phyloP scores from a whole-genome alignment of 2,797 vertebrate genomes.

The Nyctibius grandis region DNA sequence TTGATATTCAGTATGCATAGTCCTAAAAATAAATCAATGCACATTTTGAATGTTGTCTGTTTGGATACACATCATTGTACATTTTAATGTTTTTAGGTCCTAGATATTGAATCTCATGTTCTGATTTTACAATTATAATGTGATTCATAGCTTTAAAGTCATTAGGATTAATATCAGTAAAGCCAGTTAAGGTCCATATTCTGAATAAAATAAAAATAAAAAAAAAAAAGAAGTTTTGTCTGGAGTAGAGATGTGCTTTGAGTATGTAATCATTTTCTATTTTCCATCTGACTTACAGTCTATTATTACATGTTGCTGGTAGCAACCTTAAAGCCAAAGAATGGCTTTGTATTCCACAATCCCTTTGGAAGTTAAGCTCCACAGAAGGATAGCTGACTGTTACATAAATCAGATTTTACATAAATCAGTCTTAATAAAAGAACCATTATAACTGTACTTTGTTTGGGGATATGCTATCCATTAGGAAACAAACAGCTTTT shows the following conservation, averaged over 20 bases:
- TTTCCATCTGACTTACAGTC: not conserved
- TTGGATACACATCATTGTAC: not conserved
- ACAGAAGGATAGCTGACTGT: not conserved
- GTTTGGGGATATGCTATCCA: not conserved
- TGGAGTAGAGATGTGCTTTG: not conserved
- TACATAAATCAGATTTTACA: constrained; percentile 39
- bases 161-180: not conserved
- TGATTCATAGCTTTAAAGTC: not conserved
- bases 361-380: constrained; percentile 1
- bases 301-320: constrained; percentile 46
- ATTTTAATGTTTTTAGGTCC: not conserved
- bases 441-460: not conserved
- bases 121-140: not conserved
- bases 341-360: constrained; percentile 10
- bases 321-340: constrained; percentile 49
- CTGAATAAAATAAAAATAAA: not conserved
- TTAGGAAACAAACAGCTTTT: not conserved
- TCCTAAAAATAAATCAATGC: constrained; percentile 26
- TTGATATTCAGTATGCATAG: constrained; percentile 1
- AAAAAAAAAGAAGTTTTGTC: not conserved
- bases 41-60: constrained; percentile 4
- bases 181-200: not conserved
- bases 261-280: not conserved
- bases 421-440: constrained; percentile 18
- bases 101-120: not conserved